Evolutionary conservation across 64 coral and sea anemone species (phyloP).

Genomic region (Astreopora myriophthalma): DNA sequence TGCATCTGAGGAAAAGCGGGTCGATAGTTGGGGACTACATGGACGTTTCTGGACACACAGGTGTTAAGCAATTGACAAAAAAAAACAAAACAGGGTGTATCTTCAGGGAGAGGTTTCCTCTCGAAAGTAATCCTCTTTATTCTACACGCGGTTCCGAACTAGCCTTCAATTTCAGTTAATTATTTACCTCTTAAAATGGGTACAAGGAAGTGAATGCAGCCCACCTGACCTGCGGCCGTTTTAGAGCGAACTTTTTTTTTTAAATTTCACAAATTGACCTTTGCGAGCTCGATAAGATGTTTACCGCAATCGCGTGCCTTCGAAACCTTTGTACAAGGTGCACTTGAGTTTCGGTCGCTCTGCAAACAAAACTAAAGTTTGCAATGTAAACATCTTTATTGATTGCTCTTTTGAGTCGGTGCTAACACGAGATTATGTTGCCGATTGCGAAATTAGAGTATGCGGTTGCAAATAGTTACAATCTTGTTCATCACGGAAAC

Average conservation of each 20-base stretch:
- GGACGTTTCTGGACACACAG: no score
- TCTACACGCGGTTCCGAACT: no score
- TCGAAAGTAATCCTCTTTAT: no score
- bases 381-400: not conserved
- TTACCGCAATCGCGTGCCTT: not conserved
- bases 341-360: not conserved
- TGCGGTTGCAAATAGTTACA: not conserved
- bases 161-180: no score
- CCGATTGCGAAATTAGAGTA: not conserved
- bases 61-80: no score
- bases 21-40: no score
- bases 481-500: not conserved
- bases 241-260: not conserved
- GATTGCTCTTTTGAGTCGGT: not conserved
- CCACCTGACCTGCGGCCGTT: not conserved
- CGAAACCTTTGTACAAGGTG: not conserved
- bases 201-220: not conserved
- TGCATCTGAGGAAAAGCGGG: no score
- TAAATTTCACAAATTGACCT: not conserved
- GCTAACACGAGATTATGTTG: not conserved
- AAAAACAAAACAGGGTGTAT: no score
- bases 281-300: not conserved
- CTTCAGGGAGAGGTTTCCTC: no score
- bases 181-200: not conserved
- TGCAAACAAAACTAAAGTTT: conserved; percentile 4